Conservation (phyloP, 2,888 invertebrate species). For the Mactromeris polynyma region DNA sequence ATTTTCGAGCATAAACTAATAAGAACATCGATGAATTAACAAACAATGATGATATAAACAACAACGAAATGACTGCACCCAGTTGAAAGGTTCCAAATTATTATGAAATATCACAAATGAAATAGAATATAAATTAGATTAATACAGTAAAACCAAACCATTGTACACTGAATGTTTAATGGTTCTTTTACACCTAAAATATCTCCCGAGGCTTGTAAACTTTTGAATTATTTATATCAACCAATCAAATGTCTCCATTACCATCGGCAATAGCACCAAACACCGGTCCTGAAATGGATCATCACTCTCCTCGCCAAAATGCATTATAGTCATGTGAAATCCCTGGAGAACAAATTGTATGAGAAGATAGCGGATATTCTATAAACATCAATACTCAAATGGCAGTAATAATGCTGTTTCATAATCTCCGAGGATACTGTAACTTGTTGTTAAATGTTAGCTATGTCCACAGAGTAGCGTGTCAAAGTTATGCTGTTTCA, state of each 20-base stretch:
- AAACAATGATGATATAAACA: background rate
- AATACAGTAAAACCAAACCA: background rate
- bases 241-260: constrained; percentile 29
- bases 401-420: background rate
- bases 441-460: background rate
- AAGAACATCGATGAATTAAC: background rate
- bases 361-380: constrained; percentile 22
- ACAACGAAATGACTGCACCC: background rate
- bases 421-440: background rate
- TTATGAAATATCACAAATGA: background rate
- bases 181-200: constrained; percentile 28
- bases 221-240: constrained; percentile 41
- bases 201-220: constrained; percentile 16
- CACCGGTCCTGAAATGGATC: background rate
- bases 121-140: constrained; percentile 12
- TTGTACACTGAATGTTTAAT: constrained; percentile 21
- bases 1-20: too few species aligned
- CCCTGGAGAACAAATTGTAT: constrained; percentile 2
- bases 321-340: background rate
- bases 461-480: background rate
- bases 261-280: constrained; percentile 8
- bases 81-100: background rate
- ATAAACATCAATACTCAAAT: constrained; percentile 39
- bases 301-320: background rate
- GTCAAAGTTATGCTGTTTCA: background rate